Evolutionary conservation across 1,140 invertebrate genomes (phyloP).

Genomic region (Drosophila sturtevanti): DNA sequence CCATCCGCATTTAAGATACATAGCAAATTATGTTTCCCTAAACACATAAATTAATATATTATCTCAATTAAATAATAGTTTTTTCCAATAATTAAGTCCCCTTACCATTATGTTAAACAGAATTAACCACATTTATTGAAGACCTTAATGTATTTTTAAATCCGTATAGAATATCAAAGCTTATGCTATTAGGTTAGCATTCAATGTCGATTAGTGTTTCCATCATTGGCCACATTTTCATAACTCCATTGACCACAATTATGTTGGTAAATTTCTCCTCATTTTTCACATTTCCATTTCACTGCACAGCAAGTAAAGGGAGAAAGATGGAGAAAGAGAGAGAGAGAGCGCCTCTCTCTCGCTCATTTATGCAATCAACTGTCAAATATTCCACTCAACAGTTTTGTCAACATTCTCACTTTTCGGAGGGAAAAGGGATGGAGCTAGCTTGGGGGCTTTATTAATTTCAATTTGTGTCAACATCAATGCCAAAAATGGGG

Average conservation of each 20-base stretch:
- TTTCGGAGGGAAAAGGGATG: not conserved
- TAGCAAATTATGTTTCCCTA: too few relatives aligned
- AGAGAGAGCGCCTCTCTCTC: not conserved
- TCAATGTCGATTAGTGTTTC: constrained; percentile 30
- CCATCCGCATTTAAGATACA: too few relatives aligned
- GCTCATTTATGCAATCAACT: constrained; percentile 20
- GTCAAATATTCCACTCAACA: constrained; percentile 67
- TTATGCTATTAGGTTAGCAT: constrained; percentile 32
- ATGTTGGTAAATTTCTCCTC: constrained; percentile 60
- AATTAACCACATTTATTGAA: not conserved
- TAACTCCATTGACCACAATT: constrained; percentile 58
- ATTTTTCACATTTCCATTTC: constrained; percentile 61
- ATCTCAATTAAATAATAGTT: too few relatives aligned
- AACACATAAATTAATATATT: too few relatives aligned
- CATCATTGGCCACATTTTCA: constrained; percentile 22
- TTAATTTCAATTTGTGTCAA: constrained; percentile 80
- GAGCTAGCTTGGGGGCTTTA: constrained; percentile 44
- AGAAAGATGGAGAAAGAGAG: not conserved
- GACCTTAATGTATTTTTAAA: not conserved
- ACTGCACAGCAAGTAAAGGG: not conserved
- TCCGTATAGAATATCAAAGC: not conserved
- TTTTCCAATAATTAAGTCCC: not conserved
- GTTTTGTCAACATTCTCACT: constrained; percentile 46
- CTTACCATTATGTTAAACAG: not conserved
- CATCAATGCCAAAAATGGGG: constrained; percentile 66